Base-by-base conservation (phyloP, 2,113 vertebrate species). In the Dasyornis broadbenti region DNA sequence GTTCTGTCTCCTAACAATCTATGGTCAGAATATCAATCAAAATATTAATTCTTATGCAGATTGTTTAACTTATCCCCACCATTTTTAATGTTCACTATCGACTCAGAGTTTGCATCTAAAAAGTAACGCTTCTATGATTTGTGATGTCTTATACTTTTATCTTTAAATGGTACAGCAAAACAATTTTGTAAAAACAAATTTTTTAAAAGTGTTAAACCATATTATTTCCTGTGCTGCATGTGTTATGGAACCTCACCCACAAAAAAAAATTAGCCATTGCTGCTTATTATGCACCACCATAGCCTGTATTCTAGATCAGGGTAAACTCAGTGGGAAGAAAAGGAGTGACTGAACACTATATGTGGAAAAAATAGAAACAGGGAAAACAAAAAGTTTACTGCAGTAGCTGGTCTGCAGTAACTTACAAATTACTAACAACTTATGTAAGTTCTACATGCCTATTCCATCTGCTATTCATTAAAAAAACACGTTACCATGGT, bases 401-500 rank as follows among this genome's bases (percentile, higher is more conserved):
- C 97, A 94, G 96, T 97, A 98, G 97, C 97, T 98, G 97, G 96
- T 98, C 97, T 97, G 92, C 97, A 98, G 97, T 98, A 98, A 98
- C 96, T 98, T 97, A 98, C 97, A 98, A 97, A 98, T 98, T 98
- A 97, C 98, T 98, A 98, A 98, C 97, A 98, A 98, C 97, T 98
- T 98, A 98, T 98, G 97, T 98, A 98, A 98, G 98, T 98, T 98
- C 98, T 98, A 98, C 98, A 98, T 98, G 98, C 85, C 96, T 97
- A 94, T 97, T 98, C 98, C 98, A 98, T 98, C 98, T 98, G 98
- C 97, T 98, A 98, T 97, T 98, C 97, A 98, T 98, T 98, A 97
- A 97, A 97, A 98, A 98, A 98, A 94, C 95, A 94, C 69, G 90
- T 98, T 97, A 66, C 96, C 96, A 98, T 98, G 95, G 97, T 92